A percentile compares a stretch with the other conserved stretches of the same genome.
Conservation (phyloP, 2,888 invertebrate genomes). For the Diadromus collaris region DNA sequence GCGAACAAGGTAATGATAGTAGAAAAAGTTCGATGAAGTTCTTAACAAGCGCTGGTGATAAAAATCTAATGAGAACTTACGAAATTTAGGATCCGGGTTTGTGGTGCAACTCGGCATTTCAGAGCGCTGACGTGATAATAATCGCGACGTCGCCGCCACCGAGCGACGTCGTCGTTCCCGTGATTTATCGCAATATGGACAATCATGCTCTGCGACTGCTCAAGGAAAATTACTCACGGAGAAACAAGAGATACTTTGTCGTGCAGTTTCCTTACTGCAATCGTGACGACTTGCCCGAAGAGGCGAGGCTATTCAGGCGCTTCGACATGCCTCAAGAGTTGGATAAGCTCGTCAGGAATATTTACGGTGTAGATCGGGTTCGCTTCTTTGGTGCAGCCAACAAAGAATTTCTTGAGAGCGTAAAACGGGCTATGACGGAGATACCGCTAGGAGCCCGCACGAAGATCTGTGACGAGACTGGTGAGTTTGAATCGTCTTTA, state of each 20-base stretch:
- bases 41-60: too few relatives aligned
- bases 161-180: conserved; percentile 62
- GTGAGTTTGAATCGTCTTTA: conserved; percentile 58
- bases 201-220: conserved; percentile 72
- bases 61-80: too few relatives aligned
- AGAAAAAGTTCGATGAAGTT: background rate
- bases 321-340: conserved; percentile 75
- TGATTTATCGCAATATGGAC: conserved; percentile 73
- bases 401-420: conserved; percentile 70
- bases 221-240: conserved; percentile 71
- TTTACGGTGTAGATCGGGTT: conserved; percentile 69
- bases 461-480: conserved; percentile 64
- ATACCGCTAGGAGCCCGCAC: conserved; percentile 56
- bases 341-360: conserved; percentile 72
- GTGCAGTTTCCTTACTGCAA: conserved; percentile 77
- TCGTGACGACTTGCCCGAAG: conserved; percentile 73
- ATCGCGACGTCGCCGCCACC: conserved; percentile 75
- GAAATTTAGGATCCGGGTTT: conserved; percentile 72
- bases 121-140: conserved; percentile 72
- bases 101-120: conserved; percentile 76
- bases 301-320: conserved; percentile 72
- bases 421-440: conserved; percentile 69
- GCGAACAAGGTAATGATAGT: conserved; percentile 70
- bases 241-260: conserved; percentile 72
- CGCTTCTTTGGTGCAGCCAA: conserved; percentile 67